Evolutionary conservation across 2,888 invertebrate species (phyloP), one percentile per base, ranked within the genome.

Genomic region (Heteropelma amictum): DNA sequence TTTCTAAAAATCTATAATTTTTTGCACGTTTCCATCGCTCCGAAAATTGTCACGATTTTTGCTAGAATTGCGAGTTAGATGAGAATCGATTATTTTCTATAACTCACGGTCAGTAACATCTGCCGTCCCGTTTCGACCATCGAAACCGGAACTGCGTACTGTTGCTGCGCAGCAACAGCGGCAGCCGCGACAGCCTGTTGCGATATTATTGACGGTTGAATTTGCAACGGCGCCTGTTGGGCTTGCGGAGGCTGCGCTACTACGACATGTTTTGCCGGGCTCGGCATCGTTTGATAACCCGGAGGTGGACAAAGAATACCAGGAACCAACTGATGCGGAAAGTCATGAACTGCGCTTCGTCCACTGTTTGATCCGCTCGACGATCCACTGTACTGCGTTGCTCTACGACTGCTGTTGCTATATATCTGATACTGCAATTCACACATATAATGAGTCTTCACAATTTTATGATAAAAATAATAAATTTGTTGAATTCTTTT

Each of bases 301-400:
- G 96, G 95, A 10, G 89, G 88, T 84, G 97, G 97, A 89, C 97
- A 97, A 64, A 98, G 91, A 84, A 98, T 96, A 53, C 97, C 97
- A n/a, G 97, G 97, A 35, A 97, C 97, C 89, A 98, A 92, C 89
- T 97, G 95, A 84, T 97, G 96, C 84, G 96, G 95, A 91, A 97
- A 97, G 49, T 95, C 94, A 78, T 94, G 91, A 23, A 91, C 91
- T 68, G 86, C 89, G 49, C 81, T 87, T 76, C 89, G 80, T 40
- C 88, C 88, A 28, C 87, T 85, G 60, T 87, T 88, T 12, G 88
- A 88, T 42, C 88, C 86, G 63, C 79, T 89, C 93, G 96, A 73
- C 93, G 92, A 79, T 93, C 95, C 78, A 92, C 93, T 85, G 92
- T 92, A 88, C 60, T 89, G 82, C 92, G 91, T 77, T 69, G 86